Base-by-base conservation (phyloP, 2,888 invertebrate species). In the Serripes groenlandicus region DNA sequence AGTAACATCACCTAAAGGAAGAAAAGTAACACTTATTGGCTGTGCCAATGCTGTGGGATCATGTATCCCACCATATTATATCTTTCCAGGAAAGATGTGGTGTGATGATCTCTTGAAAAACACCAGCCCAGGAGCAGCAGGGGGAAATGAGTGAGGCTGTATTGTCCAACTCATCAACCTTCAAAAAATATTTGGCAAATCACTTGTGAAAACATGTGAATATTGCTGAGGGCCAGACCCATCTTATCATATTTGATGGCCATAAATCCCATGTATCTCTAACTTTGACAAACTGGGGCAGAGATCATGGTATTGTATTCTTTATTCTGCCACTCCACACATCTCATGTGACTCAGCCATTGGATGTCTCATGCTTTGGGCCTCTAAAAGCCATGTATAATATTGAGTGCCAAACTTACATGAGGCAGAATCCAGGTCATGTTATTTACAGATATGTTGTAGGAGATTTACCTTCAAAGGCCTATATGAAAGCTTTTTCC, bases 41-140 rank as follows among this genome's bases (percentile, higher is more conserved):
- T 34, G 70, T 0, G 77, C 58, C 0, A 82, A 80, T 80, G 79
- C 85, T 0, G 5, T 79, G 7, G 82, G 83, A 5, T 81, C 85
- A 28, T 18, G 37, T 34, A 54, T 85, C 0, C 84, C 82, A 52
- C 87, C 81, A 7, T 87, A 62, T 79, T 79, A 74, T 80, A 60
- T 85, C 32, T 83, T 83, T 35, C 76, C 78, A 34, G 81, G 83
- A 0, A 78, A 85, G 60, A 35, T 78, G 28, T 87, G 83, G 81
- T 81, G 62, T 60, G 56, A n/a, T 49, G 77, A 85, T 0, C 35
- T 85, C 49, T n/a, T n/a, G n/a, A n/a, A n/a, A n/a, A n/a, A n/a
- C n/a, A n/a, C n/a, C n/a, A n/a, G n/a, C n/a, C n/a, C n/a, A n/a
- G n/a, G n/a, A n/a, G n/a, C n/a, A n/a, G n/a, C n/a, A n/a, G n/a